Evolutionary conservation across 2,797 vertebrate species (phyloP).

Genomic region (Protonibea diacanthus): DNA sequence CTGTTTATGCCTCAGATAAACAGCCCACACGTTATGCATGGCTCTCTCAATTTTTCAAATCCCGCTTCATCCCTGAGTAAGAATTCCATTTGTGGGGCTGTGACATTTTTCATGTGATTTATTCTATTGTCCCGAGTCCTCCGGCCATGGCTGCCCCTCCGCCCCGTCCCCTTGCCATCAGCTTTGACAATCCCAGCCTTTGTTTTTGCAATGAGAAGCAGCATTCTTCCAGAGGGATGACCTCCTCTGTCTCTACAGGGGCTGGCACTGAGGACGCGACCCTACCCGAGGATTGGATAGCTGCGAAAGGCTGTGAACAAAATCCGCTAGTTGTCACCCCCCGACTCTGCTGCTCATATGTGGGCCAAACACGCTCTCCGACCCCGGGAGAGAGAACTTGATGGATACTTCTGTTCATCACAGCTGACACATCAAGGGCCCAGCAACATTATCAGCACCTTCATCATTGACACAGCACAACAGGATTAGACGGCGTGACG

Average conservation of each 20-base stretch:
- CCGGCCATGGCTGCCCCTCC: constrained; percentile 66
- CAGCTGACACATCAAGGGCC: constrained; percentile 44
- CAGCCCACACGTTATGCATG: constrained; percentile 42
- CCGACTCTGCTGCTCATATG: constrained; percentile 41
- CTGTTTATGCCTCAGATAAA: constrained; percentile 61
- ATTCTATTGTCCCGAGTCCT: constrained; percentile 77
- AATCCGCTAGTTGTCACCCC: constrained; percentile 55
- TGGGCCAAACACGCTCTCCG: constrained; percentile 33
- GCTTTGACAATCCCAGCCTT: constrained; percentile 84
- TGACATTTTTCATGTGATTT: constrained; percentile 80
- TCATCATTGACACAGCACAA: constrained; percentile 27
- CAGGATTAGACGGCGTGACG: constrained; percentile 29
- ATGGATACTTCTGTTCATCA: constrained; percentile 47
- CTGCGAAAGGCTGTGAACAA: constrained; percentile 29
- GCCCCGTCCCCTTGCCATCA: constrained; percentile 66
- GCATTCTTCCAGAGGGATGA: constrained; percentile 85
- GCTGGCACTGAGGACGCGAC: constrained; percentile 75
- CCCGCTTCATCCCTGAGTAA: constrained; percentile 49
- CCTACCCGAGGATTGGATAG: constrained; percentile 67
- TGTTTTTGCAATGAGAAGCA: constrained; percentile 85
- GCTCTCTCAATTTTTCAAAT: constrained; percentile 53
- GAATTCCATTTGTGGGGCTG: constrained; percentile 62
- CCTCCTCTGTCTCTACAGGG: constrained; percentile 81
- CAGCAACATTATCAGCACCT: constrained; percentile 20
- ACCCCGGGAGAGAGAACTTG: constrained; percentile 24